Percentiles rank a stretch among this genome's conserved stretches.
Evolutionary conservation across 1,140 invertebrate species (phyloP).

Genomic region (Pararge aegeria): DNA sequence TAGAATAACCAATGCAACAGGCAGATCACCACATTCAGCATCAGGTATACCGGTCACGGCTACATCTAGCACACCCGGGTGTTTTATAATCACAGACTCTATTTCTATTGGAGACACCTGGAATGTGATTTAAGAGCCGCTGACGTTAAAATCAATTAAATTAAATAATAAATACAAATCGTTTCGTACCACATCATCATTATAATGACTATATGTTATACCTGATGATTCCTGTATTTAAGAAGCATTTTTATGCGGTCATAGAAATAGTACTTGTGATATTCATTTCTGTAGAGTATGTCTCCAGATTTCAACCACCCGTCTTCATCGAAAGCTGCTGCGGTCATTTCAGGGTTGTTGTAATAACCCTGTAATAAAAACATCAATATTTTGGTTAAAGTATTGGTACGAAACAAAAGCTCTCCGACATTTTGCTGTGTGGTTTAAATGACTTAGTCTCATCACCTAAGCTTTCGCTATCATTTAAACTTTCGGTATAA

Average conservation of each 20-base stretch:
- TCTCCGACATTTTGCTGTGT: too few relatives aligned
- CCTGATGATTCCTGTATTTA: constrained; percentile 3
- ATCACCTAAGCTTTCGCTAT: too few relatives aligned
- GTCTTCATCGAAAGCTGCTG: neutral
- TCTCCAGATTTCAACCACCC: neutral
- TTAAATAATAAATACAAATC: neutral
- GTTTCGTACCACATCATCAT: neutral
- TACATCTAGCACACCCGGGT: constrained; percentile 82
- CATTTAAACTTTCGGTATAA: too few relatives aligned
- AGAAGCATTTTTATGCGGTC: neutral
- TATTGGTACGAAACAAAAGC: neutral
- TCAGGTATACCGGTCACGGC: constrained; percentile 85
- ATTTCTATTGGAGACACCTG: constrained; percentile 75
- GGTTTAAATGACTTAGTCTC: too few relatives aligned
- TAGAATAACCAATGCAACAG: constrained; percentile 23
- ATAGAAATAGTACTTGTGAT: neutral
- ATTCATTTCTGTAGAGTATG: neutral
- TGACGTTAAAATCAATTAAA: neutral
- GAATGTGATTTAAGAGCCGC: neutral
- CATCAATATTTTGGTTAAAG: neutral
- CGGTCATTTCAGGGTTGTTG: neutral
- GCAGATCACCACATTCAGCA: constrained; percentile 77
- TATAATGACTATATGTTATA: neutral
- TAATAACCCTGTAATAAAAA: constrained; percentile 1
- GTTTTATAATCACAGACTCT: constrained; percentile 82